A percentile compares a stretch with the other conserved stretches of the same genome.
Evolutionary conservation across 1,140 invertebrate species (phyloP).

Genomic region (Eurosta solidaginis): DNA sequence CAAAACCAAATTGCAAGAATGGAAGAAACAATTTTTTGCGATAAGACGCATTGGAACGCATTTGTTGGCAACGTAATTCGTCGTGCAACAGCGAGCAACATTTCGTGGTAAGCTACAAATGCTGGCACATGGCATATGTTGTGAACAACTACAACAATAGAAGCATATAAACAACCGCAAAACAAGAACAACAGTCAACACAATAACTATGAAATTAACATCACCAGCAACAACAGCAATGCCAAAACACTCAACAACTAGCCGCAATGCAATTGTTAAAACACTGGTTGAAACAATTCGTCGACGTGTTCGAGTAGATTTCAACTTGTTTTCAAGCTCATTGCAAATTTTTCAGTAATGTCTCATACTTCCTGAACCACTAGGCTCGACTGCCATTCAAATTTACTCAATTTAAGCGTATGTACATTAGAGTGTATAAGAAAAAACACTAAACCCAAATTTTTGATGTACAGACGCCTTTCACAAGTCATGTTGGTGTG

Average conservation of each 20-base stretch:
- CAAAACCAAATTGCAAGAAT: background rate
- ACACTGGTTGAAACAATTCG: conserved; percentile 21
- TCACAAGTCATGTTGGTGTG: too few relatives aligned
- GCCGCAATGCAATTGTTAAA: conserved; percentile 23
- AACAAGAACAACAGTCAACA: background rate
- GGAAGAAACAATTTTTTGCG: background rate
- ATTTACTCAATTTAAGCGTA: background rate
- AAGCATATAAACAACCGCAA: background rate
- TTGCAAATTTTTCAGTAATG: background rate
- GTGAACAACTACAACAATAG: background rate
- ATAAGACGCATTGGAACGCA: background rate
- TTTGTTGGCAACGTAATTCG: conserved; percentile 14
- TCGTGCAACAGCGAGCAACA: conserved; percentile 19
- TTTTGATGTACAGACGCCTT: too few relatives aligned
- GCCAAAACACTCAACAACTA: background rate
- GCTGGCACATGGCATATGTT: background rate
- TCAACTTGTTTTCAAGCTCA: conserved; percentile 14
- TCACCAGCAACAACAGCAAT: background rate
- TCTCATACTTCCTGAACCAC: background rate
- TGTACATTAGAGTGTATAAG: background rate
- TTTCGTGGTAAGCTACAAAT: background rate
- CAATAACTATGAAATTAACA: conserved; percentile 18
- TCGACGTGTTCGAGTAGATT: conserved; percentile 9
- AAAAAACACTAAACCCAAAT: too few relatives aligned
- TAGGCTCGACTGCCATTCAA: background rate